Conservation (phyloP, 2,797 vertebrate species). For the Hapalemur alaotrensis region DNA sequence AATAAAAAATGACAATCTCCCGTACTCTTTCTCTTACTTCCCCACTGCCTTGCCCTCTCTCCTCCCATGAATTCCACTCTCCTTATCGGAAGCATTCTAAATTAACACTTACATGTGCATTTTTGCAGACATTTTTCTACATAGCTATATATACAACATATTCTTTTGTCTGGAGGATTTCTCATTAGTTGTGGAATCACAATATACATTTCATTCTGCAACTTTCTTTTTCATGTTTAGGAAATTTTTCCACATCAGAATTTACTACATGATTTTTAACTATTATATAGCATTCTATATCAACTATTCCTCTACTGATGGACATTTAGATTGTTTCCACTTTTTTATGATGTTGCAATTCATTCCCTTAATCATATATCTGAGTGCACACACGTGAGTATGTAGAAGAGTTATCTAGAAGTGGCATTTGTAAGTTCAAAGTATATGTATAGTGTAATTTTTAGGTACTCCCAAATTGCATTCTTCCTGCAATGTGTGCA, state of each 20-base stretch:
- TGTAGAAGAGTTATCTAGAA: not conserved
- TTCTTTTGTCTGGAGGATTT: not conserved
- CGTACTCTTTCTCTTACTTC: not conserved
- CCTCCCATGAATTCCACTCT: not conserved
- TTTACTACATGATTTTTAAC: not conserved
- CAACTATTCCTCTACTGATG: not conserved
- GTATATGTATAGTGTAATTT: not conserved
- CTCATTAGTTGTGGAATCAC: not conserved
- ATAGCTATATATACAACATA: not conserved
- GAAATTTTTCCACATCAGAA: not conserved
- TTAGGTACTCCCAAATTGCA: not conserved
- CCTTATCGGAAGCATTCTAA: not conserved
- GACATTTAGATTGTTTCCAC: not conserved
- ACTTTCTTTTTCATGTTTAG: not conserved
- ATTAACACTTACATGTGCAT: not conserved
- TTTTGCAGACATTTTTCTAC: not conserved
- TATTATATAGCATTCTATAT: not conserved
- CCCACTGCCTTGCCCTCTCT: accelerated
- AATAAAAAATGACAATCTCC: not conserved
- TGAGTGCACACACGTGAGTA: not conserved
- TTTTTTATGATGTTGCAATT: not conserved
- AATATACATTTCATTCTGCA: not conserved
- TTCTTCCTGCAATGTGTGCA: not conserved
- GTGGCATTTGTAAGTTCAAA: not conserved
- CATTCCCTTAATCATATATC: not conserved